These are phyloP conservation scores for Nezara viridula DNA, from an alignment of 2,888 invertebrate species.

Conservation along the genomic window DNA sequence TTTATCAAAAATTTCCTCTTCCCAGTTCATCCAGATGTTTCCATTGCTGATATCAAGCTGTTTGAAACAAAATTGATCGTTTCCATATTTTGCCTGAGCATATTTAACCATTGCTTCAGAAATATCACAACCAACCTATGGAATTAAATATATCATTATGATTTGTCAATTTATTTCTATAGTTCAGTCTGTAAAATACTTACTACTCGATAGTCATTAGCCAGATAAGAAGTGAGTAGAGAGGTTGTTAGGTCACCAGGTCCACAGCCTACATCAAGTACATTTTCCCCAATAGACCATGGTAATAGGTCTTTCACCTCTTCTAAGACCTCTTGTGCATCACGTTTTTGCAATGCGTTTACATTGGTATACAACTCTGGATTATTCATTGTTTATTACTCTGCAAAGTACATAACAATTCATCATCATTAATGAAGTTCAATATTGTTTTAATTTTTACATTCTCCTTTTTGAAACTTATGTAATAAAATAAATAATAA, in stretches of 20 bases:
- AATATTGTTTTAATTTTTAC: too few relatives aligned
- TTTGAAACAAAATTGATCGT: conserved; percentile 62
- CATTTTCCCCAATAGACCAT: conserved; percentile 73
- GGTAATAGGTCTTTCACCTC: conserved; percentile 72
- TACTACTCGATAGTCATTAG: conserved; percentile 67
- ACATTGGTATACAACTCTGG: conserved; percentile 79
- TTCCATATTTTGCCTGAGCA: conserved; percentile 69
- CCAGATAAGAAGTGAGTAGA: conserved; percentile 75
- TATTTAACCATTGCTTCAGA: conserved; percentile 80
- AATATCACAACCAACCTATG: conserved; percentile 76
- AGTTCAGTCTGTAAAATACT: conserved; percentile 15
- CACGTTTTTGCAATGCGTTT: conserved; percentile 78
- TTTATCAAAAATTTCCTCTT: conserved; percentile 74
- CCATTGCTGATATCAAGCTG: conserved; percentile 74
- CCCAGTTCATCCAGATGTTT: conserved; percentile 66
- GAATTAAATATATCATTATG: not conserved
- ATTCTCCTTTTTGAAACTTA: too few relatives aligned
- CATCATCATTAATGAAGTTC: not conserved
- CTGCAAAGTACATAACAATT: not conserved
- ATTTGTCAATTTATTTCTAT: not conserved
- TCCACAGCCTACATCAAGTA: conserved; percentile 69
- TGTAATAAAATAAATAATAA: too few relatives aligned
- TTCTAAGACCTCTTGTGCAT: conserved; percentile 76
- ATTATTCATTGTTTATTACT: conserved; percentile 71
- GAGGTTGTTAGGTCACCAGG: conserved; percentile 68